Evolutionary conservation across 1,140 invertebrate species (phyloP).

Genomic region (Apis cerana): DNA sequence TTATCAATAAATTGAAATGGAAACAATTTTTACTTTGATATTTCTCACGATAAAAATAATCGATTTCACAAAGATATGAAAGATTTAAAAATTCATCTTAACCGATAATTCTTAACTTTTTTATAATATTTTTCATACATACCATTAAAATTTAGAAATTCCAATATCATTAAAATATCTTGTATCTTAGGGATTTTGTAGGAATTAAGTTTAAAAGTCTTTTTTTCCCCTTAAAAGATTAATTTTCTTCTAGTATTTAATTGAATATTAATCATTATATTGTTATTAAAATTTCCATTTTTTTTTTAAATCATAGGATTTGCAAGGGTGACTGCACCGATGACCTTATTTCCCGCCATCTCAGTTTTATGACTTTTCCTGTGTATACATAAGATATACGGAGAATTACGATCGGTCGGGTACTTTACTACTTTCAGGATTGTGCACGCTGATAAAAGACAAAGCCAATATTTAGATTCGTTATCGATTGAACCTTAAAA

Average conservation of each 20-base stretch:
- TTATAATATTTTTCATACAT: too few relatives aligned
- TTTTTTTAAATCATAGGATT: background rate
- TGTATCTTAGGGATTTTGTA: too few relatives aligned
- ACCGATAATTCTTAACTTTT: too few relatives aligned
- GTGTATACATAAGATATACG: conserved; percentile 10
- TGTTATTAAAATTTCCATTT: background rate
- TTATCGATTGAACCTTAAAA: conserved; percentile 61
- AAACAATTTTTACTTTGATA: background rate
- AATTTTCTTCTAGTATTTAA: too few relatives aligned
- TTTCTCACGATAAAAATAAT: background rate
- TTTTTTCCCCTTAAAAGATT: too few relatives aligned
- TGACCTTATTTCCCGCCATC: conserved; percentile 40
- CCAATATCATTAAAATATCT: too few relatives aligned
- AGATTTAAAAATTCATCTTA: background rate
- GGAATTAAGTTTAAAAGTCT: too few relatives aligned
- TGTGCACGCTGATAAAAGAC: conserved; percentile 31
- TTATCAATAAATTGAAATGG: background rate
- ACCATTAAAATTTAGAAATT: too few relatives aligned
- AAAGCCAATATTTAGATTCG: conserved; percentile 48
- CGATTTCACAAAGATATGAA: background rate
- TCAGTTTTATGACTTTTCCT: conserved; percentile 28
- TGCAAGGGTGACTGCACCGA: conserved; percentile 13
- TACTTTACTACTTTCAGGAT: conserved; percentile 17
- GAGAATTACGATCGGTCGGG: conserved; percentile 35
- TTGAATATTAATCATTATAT: too few relatives aligned